Evolutionary conservation across 1,140 invertebrate species (phyloP).

Genomic region (Eriosoma lanigerum): DNA sequence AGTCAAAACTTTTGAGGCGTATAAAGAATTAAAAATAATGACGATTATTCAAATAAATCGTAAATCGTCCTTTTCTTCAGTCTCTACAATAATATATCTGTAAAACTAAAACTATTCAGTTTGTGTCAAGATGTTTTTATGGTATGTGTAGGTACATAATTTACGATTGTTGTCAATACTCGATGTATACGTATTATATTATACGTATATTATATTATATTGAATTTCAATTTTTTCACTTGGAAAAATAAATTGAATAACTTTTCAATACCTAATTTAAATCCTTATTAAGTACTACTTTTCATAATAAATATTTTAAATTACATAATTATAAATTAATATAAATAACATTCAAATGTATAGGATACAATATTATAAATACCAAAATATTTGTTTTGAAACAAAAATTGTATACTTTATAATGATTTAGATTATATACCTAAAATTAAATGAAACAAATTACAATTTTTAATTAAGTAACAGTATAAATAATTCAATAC

Average conservation of each 20-base stretch:
- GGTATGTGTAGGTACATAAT: neutral
- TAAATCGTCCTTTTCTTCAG: neutral
- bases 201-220: too few species aligned
- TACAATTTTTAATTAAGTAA: too few species aligned
- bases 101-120: conserved; percentile 2
- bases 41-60: neutral
- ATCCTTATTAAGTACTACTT: too few species aligned
- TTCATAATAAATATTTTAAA: too few species aligned
- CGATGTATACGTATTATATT: neutral
- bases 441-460: too few species aligned
- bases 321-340: too few species aligned
- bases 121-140: conserved; percentile 1
- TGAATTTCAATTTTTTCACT: neutral
- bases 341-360: too few species aligned
- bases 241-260: neutral
- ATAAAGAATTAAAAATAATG: neutral
- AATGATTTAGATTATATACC: too few species aligned
- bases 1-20: neutral
- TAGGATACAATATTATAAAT: too few species aligned
- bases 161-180: neutral
- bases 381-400: too few species aligned
- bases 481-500: too few species aligned
- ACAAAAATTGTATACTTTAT: too few species aligned
- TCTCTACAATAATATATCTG: neutral
- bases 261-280: neutral